Evolutionary conservation across 2,113 vertebrate genomes (phyloP), one percentile per base, ranked within the genome.

Genomic region (Tachysurus vachellii): DNA sequence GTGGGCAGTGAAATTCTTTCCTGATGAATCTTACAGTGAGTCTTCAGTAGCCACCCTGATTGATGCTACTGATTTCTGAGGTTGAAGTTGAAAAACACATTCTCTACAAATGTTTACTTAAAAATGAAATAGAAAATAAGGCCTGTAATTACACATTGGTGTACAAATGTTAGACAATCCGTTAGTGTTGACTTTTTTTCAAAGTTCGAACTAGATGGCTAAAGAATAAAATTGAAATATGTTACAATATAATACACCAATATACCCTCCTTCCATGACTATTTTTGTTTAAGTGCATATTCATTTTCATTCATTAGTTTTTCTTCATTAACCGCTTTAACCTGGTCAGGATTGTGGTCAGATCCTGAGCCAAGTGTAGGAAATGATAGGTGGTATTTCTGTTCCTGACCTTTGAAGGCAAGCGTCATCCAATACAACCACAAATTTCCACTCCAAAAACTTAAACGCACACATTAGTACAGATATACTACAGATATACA

Each of bases 401-500:
- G 11, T 47, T 59, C 42, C 73, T 64, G 73, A 80, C 56, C 47
- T 84, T 86, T 44, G 28, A 56, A 84, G 54, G 19, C 88, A 50
- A 86, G 73, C 82, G 36, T 75, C 28, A 84, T 73, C 23, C 81
- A 83, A 31, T 44, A 73, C 53, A 76, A 54, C 42, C 81, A 75
- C 85, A 62, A 19, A 50, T 83, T 31, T 61, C 83, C 82, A 53
- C 21, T 76, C 31, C 8, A 62, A 84, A 81, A 81, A 17, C 76
- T 87, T 83, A 89, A 84, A 66, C 76, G 57, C 82, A 87, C 56
- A 81, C 28, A 23, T 16, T n/a, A 36, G 5, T 53, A 83, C 36
- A 64, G 21, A 47, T 16, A 82, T 17, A 47, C 13, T 3, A 36
- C 36, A 64, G 21, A 47, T 16, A 82, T 17, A 47, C 13, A 1